A percentile compares a stretch with the other conserved stretches of the same genome.
These are phyloP conservation scores for Coendou prehensilis DNA, from an alignment of 2,797 vertebrate genomes.

Conservation along the genomic window DNA sequence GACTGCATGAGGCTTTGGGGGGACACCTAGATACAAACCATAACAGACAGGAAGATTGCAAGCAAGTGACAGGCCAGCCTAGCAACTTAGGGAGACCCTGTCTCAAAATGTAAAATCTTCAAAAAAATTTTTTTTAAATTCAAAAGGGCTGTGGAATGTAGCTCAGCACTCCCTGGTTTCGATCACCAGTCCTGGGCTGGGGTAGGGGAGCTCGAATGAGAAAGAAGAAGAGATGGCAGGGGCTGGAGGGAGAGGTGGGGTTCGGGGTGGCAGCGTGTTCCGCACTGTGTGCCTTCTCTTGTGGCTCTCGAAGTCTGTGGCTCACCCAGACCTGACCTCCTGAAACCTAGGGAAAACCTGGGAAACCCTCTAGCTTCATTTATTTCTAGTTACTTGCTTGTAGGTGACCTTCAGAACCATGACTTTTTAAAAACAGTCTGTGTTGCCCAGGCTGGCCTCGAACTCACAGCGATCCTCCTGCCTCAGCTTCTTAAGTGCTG, in stretches of 20 bases:
- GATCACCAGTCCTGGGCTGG: neutral
- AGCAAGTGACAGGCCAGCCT: neutral
- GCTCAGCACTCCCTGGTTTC: neutral
- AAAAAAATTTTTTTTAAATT: neutral
- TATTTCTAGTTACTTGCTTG: neutral
- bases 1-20: too few species aligned
- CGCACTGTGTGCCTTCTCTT: neutral
- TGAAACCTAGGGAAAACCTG: neutral
- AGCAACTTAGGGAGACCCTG: neutral
- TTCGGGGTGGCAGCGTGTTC: neutral
- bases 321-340: neutral
- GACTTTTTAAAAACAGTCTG: neutral
- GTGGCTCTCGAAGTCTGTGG: neutral
- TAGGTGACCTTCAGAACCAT: neutral
- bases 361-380: neutral
- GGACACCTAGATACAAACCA: too few species aligned
- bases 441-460: neutral
- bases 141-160: neutral
- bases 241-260: too few species aligned
- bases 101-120: neutral
- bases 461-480: neutral
- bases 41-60: neutral
- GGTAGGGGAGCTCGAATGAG: neutral
- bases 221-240: neutral
- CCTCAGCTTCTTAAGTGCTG: neutral